These are phyloP conservation scores for Chymomyza fuscimana DNA, from an alignment of 2,888 invertebrate species.

Conservation along the genomic window DNA sequence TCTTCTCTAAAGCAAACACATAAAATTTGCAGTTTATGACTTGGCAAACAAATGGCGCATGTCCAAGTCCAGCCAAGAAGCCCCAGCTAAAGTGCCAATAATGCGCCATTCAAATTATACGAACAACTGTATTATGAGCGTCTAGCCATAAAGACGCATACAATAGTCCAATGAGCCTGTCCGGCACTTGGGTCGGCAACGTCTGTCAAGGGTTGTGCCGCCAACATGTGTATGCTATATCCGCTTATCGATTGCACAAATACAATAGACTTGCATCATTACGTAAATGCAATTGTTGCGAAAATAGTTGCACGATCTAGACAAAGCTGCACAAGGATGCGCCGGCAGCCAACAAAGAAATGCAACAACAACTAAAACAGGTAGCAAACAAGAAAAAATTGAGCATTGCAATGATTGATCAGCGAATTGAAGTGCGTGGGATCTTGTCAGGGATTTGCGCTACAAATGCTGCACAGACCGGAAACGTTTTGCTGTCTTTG, in stretches of 20 bases:
- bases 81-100: conserved; percentile 27
- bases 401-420: conserved; percentile 7
- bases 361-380: conserved; percentile 33
- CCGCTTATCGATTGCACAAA: conserved; percentile 52
- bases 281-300: conserved; percentile 67
- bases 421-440: conserved; percentile 41
- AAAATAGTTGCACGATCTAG: not conserved
- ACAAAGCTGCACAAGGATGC: not conserved
- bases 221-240: conserved; percentile 32
- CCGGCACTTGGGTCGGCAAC: not conserved
- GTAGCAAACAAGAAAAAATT: not conserved
- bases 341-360: conserved; percentile 8
- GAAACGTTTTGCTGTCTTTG: conserved; percentile 45
- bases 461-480: conserved; percentile 28
- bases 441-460: conserved; percentile 17
- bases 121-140: conserved; percentile 55
- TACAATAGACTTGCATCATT: conserved; percentile 33
- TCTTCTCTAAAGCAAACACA: conserved; percentile 16
- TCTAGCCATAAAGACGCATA: conserved; percentile 55
- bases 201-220: not conserved
- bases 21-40: conserved; percentile 55
- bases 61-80: conserved; percentile 20
- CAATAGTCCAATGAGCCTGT: not conserved
- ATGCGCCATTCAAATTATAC: conserved; percentile 65
- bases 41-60: conserved; percentile 44